Base-by-base conservation (phyloP, 2,113 vertebrate genomes). In the Chionis minor region DNA sequence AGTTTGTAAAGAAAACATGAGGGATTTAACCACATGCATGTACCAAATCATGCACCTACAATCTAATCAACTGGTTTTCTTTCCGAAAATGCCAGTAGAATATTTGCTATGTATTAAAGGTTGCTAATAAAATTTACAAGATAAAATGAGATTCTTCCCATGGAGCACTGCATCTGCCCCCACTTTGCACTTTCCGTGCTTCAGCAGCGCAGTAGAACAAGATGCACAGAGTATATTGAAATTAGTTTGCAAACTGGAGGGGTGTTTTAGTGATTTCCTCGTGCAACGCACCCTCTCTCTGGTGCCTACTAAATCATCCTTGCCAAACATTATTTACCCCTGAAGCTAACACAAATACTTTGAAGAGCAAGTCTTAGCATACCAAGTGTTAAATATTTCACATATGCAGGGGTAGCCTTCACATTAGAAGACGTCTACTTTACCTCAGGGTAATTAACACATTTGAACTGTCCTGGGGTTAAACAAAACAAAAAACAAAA, bases 311-410 rank as follows among this genome's bases (percentile, higher is more conserved):
- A 94, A 89, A 89, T 73, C 70, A 72, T 86, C 74, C 84, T 85
- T 93, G 92, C 95, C 94, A 95, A 96, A 85, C 77, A 51, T 52
- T 97, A 97, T 97, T 97, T 96, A 96, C 92, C 92, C 95, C 96
- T 44, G 81, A 63, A 95, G 96, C 94, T 93, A 96, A 94, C 2
- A 58, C 90, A 92, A 95, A 44, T 33, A 65, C 96, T 96, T 96
- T 97, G 96, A 97, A 95, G 96, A 96, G 66, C 97, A 96, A 95
- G 95, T 95, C 92, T 95, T 89, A 97, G 95, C 88, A 87, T 75
- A 95, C 35, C 91, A 97, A 96, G 96, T 84, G 95, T 96, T 96
- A 96, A 96, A 94, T 92, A 93, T 95, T 96, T 93, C 94, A 86
- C 90, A 67, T 78, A 91, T 45, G 52, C 71, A 81, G 80, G 78